These are phyloP conservation scores for Spinibarbus caldwelli DNA, from an alignment of 2,797 vertebrate species.

Conservation along the genomic window DNA sequence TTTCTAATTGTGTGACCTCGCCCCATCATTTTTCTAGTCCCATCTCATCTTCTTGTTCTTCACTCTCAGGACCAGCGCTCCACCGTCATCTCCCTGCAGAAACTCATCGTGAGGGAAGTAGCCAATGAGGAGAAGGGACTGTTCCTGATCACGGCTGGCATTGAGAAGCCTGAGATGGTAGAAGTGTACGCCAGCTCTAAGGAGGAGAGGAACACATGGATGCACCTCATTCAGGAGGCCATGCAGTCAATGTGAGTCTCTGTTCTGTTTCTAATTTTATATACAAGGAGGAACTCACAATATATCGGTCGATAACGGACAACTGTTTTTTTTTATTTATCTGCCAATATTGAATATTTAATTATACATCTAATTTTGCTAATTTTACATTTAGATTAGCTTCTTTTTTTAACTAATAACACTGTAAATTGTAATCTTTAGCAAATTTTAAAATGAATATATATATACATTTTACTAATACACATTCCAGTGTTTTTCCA, in stretches of 20 bases:
- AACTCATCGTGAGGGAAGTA: slow-evolving; percentile 89
- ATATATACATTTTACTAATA: no score
- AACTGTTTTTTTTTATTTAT: no score
- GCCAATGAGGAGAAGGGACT: slow-evolving; percentile 91
- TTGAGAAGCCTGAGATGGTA: slow-evolving; percentile 89
- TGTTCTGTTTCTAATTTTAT: background rate
- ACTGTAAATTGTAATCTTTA: background rate
- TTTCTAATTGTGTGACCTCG: background rate
- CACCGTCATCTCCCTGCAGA: slow-evolving; percentile 92
- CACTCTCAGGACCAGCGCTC: slow-evolving; percentile 87
- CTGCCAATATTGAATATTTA: background rate
- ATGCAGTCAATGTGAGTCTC: slow-evolving; percentile 85
- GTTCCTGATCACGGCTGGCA: slow-evolving; percentile 90
- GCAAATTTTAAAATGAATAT: background rate
- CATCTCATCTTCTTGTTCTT: background rate
- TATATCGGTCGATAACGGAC: background rate
- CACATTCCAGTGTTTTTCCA: background rate
- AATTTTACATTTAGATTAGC: background rate
- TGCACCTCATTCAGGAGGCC: slow-evolving; percentile 86
- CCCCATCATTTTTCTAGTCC: background rate
- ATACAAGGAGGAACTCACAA: background rate
- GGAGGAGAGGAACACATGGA: slow-evolving; percentile 92
- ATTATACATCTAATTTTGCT: background rate
- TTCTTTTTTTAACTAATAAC: background rate
- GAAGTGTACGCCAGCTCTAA: slow-evolving; percentile 89